Conservation (phyloP, 2,113 vertebrate species). For the Noctilio leporinus region DNA sequence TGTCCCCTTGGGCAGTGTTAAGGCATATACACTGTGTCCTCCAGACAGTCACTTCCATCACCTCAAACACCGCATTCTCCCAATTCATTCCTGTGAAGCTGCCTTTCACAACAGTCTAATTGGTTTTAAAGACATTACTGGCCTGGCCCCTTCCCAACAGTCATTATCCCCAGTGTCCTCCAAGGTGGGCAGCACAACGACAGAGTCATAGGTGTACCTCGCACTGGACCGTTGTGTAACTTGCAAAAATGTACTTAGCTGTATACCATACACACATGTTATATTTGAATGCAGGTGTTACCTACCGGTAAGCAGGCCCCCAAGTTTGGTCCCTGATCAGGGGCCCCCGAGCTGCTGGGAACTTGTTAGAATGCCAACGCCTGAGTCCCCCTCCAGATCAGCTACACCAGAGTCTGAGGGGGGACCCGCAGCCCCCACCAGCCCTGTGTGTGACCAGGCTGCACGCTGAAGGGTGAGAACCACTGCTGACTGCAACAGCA, state of each 20-base stretch:
- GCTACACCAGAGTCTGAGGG: neutral
- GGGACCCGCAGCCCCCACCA: neutral
- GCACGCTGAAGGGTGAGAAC: neutral
- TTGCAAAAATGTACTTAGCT: neutral
- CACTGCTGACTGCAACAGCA: neutral
- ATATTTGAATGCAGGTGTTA: neutral
- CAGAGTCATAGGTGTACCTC: neutral
- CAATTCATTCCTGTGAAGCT: neutral
- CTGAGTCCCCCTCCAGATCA: neutral
- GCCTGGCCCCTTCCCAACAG: neutral
- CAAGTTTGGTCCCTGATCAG: neutral
- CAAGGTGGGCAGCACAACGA: neutral
- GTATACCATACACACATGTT: accelerated
- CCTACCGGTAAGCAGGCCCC: neutral
- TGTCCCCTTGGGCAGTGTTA: neutral
- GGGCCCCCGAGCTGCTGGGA: neutral
- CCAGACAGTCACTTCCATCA: neutral
- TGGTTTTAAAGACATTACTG: neutral
- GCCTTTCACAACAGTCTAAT: neutral
- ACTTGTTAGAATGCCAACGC: neutral
- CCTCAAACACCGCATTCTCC: neutral
- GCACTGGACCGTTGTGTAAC: neutral
- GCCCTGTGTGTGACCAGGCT: neutral
- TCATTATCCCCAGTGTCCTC: neutral
- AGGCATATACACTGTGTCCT: accelerated